Evolutionary conservation across 2,888 invertebrate genomes (phyloP), one percentile per base, ranked within the genome.

Genomic region (Oegoconia quadripuncta): DNA sequence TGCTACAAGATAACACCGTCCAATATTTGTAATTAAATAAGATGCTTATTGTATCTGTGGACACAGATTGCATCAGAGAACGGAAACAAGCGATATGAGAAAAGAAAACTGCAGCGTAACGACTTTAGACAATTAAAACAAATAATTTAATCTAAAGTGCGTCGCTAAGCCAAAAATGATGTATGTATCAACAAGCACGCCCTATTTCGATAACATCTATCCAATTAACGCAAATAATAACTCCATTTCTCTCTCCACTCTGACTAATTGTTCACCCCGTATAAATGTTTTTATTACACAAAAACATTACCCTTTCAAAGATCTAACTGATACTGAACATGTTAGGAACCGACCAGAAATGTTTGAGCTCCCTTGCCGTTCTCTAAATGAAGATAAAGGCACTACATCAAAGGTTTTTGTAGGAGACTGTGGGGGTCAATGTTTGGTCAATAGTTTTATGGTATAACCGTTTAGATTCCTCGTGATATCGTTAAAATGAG

Each of bases 201-300:
- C 61, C 59, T 50, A 48, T 48, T 52, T 50, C 41, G 62, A 64
- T 65, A 70, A 61, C 55, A 69, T 72, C 70, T 65, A 62, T 58
- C 64, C 61, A 69, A 73, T 69, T 70, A 67, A 57, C 56, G 63
- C 55, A 63, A 66, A 69, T 70, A 75, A 76, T 72, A 63, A 66
- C 57, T 64, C 46, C 51, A 54, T 70, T 65, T 62, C 53, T 54
- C 51, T 50, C 44, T 38, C 45, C 37, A 39, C 38, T 37, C 41
- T 47, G 50, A 44, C 57, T 67, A 70, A 71, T 72, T 72, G 67
- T 58, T 57, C 52, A 44, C 34, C 38, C 50, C 48, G 54, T 55
- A 49, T 52, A 55, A 59, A 55, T 58, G 56, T 57, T 59, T 59
- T 60, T 60, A 59, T 54, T 47, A 55, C 38, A 52, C 44, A 54